These are phyloP conservation scores for Agrotis ipsilon DNA, from an alignment of 2,888 invertebrate genomes.

Conservation along the genomic window DNA sequence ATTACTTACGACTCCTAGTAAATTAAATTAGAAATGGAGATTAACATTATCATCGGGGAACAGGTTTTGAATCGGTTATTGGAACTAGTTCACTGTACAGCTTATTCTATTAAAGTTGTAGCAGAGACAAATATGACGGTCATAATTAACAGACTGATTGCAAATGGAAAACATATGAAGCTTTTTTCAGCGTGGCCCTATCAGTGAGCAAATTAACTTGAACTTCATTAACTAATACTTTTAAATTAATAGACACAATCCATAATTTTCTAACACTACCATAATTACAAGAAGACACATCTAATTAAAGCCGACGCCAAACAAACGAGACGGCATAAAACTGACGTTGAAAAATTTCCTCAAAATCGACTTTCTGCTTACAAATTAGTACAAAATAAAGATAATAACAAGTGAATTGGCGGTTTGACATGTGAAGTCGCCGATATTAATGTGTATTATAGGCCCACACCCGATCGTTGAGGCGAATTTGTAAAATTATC, in stretches of 20 bases:
- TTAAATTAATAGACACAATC: slow-evolving; percentile 15
- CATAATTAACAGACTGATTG: slow-evolving; percentile 4
- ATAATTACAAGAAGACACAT: slow-evolving; percentile 37
- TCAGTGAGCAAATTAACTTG: slow-evolving; percentile 1
- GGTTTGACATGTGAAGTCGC: slow-evolving; percentile 88
- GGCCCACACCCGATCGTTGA: slow-evolving; percentile 85
- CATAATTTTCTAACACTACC: slow-evolving; percentile 9
- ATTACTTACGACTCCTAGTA: slow-evolving; percentile 50
- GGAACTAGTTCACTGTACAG: slow-evolving; percentile 37
- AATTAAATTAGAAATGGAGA: slow-evolving; percentile 51
- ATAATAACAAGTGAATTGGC: slow-evolving; percentile 87
- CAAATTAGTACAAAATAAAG: slow-evolving; percentile 89
- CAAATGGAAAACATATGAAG: background rate
- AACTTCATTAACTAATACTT: slow-evolving; percentile 13
- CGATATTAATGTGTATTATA: slow-evolving; percentile 90
- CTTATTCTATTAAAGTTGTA: slow-evolving; percentile 8
- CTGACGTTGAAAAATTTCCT: slow-evolving; percentile 67
- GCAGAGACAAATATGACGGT: slow-evolving; percentile 30
- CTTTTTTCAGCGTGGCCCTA: background rate
- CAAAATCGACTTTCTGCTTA: slow-evolving; percentile 76
- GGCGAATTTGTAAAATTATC: slow-evolving; percentile 89
- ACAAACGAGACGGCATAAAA: slow-evolving; percentile 46
- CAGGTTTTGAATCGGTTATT: slow-evolving; percentile 32
- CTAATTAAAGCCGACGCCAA: slow-evolving; percentile 47
- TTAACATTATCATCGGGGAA: slow-evolving; percentile 32